A percentile compares a stretch with the other conserved stretches of the same genome.
Evolutionary conservation across 2,888 invertebrate species (phyloP).

Genomic region (Drosophila crucigera): DNA sequence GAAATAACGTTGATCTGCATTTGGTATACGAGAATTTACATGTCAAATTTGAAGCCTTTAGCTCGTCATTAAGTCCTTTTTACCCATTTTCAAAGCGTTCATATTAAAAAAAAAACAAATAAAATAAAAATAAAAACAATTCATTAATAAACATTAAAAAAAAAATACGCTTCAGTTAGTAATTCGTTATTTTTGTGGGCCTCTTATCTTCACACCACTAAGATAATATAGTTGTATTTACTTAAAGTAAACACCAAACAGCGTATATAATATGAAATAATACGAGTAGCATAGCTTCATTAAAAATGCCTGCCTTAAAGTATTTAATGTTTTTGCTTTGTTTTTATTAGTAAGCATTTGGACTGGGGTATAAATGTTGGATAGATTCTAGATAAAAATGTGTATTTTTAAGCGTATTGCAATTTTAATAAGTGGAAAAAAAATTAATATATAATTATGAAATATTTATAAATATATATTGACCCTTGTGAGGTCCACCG

Average conservation of each 20-base stretch:
- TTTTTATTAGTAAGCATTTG: conserved; percentile 37
- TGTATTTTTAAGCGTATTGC: conserved; percentile 20
- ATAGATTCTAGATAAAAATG: conserved; percentile 36
- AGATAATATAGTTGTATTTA: conserved; percentile 26
- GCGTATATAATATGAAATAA: conserved; percentile 11
- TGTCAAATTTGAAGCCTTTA: background rate
- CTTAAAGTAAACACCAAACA: conserved; percentile 9
- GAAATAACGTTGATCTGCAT: background rate
- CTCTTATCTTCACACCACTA: conserved; percentile 19
- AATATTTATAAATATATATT: background rate
- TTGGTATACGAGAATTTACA: background rate
- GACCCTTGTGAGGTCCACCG: background rate
- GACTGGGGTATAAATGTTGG: conserved; percentile 24
- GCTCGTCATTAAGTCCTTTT: background rate
- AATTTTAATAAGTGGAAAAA: conserved; percentile 10
- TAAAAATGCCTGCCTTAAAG: background rate
- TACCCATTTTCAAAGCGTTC: background rate
- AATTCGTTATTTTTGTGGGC: background rate
- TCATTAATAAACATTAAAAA: background rate
- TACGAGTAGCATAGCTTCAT: conserved; percentile 4
- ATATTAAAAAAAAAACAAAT: too few species aligned
- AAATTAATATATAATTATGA: background rate
- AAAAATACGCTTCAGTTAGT: background rate
- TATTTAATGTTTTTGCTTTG: background rate
- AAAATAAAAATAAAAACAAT: too few species aligned